Evolutionary conservation across 2,797 vertebrate genomes (phyloP).

Genomic region (Smutsia gigantea): DNA sequence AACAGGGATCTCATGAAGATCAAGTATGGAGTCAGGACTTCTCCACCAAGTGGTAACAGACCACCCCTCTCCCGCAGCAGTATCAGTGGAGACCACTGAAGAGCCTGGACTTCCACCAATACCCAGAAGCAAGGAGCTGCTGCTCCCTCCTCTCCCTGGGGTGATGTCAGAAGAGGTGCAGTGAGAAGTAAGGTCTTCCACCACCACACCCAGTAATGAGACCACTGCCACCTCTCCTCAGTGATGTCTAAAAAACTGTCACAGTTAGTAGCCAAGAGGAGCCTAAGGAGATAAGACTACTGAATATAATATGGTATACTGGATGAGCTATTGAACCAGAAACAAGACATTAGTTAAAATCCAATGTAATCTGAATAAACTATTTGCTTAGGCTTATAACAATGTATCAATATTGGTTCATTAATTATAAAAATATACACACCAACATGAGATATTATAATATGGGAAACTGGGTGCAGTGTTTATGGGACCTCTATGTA

Average conservation of each 20-base stretch:
- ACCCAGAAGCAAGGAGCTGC: not conserved
- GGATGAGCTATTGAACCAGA: not conserved
- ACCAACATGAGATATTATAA: not conserved
- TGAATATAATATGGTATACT: not conserved
- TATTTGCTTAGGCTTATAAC: not conserved
- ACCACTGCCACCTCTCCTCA: not conserved
- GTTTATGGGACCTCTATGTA: not conserved
- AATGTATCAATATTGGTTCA: not conserved
- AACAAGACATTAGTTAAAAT: not conserved
- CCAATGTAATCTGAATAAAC: not conserved
- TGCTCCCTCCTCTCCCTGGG: not conserved
- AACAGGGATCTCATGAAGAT: not conserved
- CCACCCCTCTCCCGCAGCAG: rapidly evolving
- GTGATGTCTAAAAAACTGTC: not conserved
- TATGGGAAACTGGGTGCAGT: not conserved
- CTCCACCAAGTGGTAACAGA: not conserved
- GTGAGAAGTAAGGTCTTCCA: not conserved
- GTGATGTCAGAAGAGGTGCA: not conserved
- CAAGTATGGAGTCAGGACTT: not conserved
- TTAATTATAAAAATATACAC: not conserved
- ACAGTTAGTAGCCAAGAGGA: not conserved
- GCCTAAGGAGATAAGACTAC: not conserved
- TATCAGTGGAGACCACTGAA: not conserved
- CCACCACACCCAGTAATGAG: not conserved
- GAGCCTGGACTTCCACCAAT: not conserved